Percentiles rank a stretch among this genome's conserved stretches.
These are phyloP conservation scores for Alethe castanea DNA, from an alignment of 2,113 vertebrate species.

Conservation along the genomic window DNA sequence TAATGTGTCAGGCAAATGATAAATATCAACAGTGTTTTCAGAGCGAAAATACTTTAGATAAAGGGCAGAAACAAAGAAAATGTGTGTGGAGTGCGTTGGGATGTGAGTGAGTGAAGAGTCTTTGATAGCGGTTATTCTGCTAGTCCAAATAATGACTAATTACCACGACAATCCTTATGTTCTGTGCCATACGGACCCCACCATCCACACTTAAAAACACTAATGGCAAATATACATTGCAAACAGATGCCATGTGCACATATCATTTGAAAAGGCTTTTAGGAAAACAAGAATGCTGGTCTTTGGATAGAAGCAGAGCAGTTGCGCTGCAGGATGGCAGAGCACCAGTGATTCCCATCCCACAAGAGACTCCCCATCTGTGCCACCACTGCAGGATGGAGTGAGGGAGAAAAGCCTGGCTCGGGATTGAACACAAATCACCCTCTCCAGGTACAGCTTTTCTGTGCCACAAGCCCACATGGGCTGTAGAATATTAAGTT, in stretches of 20 bases:
- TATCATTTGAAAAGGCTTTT: constrained; percentile 43
- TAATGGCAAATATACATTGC: constrained; percentile 62
- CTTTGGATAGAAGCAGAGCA: constrained; percentile 4
- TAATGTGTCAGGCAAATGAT: not conserved
- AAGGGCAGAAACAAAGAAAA: constrained; percentile 23
- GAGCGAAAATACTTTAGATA: not conserved
- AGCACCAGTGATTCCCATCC: not conserved
- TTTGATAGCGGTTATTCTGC: constrained; percentile 49
- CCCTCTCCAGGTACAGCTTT: not conserved
- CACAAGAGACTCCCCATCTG: constrained; percentile 5
- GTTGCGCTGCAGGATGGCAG: constrained; percentile 22
- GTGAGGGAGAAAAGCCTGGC: not conserved
- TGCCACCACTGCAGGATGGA: not conserved
- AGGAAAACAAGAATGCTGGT: constrained; percentile 44
- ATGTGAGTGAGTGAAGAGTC: constrained; percentile 45
- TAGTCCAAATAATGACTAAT: constrained; percentile 68
- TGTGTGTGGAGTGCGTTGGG: not conserved
- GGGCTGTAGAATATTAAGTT: not conserved
- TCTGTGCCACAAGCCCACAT: not conserved
- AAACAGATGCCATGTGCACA: constrained; percentile 59
- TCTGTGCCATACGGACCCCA: constrained; percentile 55
- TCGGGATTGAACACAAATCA: not conserved
- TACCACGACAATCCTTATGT: constrained; percentile 57
- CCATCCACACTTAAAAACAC: constrained; percentile 45
- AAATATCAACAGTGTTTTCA: constrained; percentile 21